Conservation (phyloP, 64 coral and sea anemone genomes). For the Stichodactyla mertensii region DNA sequence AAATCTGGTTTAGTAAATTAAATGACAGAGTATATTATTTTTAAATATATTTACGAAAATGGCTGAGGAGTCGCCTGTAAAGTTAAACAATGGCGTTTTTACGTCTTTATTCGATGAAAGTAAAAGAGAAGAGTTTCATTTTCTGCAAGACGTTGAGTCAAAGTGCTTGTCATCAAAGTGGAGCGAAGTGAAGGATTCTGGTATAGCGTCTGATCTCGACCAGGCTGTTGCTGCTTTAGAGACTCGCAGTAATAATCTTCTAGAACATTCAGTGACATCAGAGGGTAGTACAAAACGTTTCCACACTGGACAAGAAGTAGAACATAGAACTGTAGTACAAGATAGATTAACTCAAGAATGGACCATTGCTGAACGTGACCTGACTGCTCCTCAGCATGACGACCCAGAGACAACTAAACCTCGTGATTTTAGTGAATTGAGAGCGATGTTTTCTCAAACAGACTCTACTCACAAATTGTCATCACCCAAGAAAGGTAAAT, state of each 20-base stretch:
- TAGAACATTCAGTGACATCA: neutral
- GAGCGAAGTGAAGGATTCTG: neutral
- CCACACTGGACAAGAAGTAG: neutral
- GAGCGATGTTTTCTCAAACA: slow-evolving; percentile 10
- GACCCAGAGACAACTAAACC: neutral
- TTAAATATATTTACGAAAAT: neutral
- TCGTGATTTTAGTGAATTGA: neutral
- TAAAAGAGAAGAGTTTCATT: neutral
- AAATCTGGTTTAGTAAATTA: neutral
- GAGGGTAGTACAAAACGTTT: neutral
- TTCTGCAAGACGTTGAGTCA: neutral
- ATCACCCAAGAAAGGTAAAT: neutral
- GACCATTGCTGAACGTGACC: neutral
- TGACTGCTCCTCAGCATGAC: neutral
- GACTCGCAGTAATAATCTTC: neutral
- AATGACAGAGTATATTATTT: neutral
- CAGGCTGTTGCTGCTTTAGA: neutral
- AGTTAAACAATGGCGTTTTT: neutral
- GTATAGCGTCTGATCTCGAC: neutral
- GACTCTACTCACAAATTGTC: neutral
- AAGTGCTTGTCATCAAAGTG: neutral
- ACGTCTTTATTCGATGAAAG: neutral
- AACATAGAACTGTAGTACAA: neutral
- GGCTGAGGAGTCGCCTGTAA: neutral
- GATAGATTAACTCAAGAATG: neutral